Evolutionary conservation across 2,888 invertebrate species (phyloP), one percentile per base, ranked within the genome.

Genomic region (Periphyllus acericola): DNA sequence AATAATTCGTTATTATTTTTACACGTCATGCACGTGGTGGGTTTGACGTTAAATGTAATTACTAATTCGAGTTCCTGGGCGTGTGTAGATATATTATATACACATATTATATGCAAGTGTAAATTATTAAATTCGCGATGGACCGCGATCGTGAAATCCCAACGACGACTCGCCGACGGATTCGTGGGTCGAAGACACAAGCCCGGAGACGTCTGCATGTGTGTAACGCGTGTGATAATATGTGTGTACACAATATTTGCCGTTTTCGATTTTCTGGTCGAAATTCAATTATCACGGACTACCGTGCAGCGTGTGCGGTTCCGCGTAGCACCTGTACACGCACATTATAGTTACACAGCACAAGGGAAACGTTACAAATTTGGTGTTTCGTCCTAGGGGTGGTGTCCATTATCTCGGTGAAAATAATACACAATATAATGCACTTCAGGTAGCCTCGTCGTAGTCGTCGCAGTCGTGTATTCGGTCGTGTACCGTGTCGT

Each of bases 371-470:
- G 40, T 66, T 78, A 85, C 85, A 85, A 85, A 85, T 85, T 85
- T 85, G 79, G 74, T 78, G 78, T 85, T 79, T 79, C 60, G 68
- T 3, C 34, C 32, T 25, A 21, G 17, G 78, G 11, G 17, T n/a
- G 78, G 21, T 40, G 82, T 46, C 11, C 3, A 68, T 52, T 83
- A n/a, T 83, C 34, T 17, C 34, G 34, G 55, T 36, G 25, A 55
- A 60, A 74, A 83, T 83, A 72, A 72, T 68, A n/a, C 29, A 29
- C 14, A 52, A n/a, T 19, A 83, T 34, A 85, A 68, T 68, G 68
- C 78, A 52, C 78, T 78, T 78, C 85, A 68, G 85, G 85, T 78
- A 85, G 85, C 78, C 68, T 71, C 79, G 60, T 66, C 36, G 72
- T 74, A 55, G 74, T 76, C 40, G 83, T 74, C 68, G 74, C 55